A percentile compares a stretch with the other conserved stretches of the same genome.
phyloP scores from a whole-genome alignment of 2,113 vertebrate genomes.

The Ifrita kowaldi region DNA sequence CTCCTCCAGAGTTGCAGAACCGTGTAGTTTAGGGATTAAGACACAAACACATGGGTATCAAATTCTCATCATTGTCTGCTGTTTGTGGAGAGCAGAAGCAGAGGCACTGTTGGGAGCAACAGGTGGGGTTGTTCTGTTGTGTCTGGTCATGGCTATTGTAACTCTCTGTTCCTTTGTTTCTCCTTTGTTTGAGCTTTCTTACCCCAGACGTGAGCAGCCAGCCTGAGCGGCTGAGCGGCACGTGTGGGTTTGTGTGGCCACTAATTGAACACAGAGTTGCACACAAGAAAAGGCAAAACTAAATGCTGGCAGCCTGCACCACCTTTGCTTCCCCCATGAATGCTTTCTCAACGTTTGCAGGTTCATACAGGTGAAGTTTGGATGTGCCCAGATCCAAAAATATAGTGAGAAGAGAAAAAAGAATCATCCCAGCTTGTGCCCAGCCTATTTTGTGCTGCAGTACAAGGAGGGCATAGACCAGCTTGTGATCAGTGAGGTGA shows the following conservation, averaged over 20 bases:
- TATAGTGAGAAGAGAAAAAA: neutral
- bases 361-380: neutral
- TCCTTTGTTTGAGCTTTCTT: neutral
- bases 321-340: neutral
- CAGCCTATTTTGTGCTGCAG: neutral
- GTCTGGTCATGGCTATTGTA: neutral
- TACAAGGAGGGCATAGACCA: neutral
- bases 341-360: neutral
- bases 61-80: neutral
- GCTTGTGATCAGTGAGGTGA: neutral
- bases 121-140: neutral
- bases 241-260: fast-evolving
- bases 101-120: fast-evolving
- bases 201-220: neutral
- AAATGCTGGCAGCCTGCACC: neutral
- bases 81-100: neutral
- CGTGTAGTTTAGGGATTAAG: neutral
- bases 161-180: neutral
- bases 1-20: neutral
- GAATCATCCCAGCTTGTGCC: neutral
- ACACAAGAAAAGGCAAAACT: neutral
- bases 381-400: neutral
- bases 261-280: neutral
- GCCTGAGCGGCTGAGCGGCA: neutral
- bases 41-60: neutral